phyloP scores from a whole-genome alignment of 2,113 vertebrate genomes.

The Centropus bengalensis region DNA sequence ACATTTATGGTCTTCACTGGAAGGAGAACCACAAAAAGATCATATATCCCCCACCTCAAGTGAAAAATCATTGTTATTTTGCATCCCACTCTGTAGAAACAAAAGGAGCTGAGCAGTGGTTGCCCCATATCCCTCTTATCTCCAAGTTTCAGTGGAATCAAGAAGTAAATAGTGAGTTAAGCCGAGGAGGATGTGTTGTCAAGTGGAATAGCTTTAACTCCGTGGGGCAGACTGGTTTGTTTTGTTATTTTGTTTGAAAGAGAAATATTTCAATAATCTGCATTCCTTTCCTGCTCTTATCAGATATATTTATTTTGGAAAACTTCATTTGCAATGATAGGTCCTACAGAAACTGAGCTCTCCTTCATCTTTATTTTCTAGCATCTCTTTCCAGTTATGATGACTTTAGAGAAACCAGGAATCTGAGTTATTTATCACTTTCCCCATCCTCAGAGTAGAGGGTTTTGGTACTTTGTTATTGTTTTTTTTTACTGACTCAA shows the following conservation, averaged over 20 bases:
- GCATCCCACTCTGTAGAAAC: neutral
- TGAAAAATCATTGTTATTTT: neutral
- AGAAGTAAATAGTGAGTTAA: neutral
- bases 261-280: neutral
- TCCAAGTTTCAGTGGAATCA: neutral
- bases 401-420: neutral
- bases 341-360: neutral
- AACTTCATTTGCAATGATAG: neutral
- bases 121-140: neutral
- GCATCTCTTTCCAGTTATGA: neutral
- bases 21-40: accelerated
- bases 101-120: neutral
- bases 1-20: neutral
- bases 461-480: neutral
- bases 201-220: neutral
- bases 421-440: neutral
- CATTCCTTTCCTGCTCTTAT: constrained; percentile 3
- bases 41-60: neutral
- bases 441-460: neutral
- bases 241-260: neutral
- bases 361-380: neutral
- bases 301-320: constrained; percentile 19
- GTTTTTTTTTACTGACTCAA: neutral
- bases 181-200: neutral
- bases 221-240: neutral